Base-by-base conservation (phyloP, 2,113 vertebrate species). In the Otocyon megalotis region DNA sequence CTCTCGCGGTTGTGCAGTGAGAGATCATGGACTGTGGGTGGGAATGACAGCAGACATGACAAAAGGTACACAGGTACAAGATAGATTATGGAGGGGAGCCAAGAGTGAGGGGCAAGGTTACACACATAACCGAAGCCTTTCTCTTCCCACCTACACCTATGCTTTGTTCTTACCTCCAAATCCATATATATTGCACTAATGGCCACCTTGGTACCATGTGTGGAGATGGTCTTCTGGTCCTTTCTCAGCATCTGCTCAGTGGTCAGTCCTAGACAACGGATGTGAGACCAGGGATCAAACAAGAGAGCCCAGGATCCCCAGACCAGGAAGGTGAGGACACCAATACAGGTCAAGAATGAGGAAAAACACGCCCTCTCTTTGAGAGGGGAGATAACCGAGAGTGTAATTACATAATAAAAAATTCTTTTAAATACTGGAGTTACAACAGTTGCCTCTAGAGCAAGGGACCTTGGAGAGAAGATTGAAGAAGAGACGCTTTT, bases 231-330 rank as follows among this genome's bases (percentile, higher is more conserved):
- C 93, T 99, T 99, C 98, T 99, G 99, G 98, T 99, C 99, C 94
- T 99, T 99, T 86, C 99, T 95, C 97, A 99, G 97, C 99, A 99
- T 99, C 98, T 99, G 99, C 80, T 99, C 99, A 0, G 99, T 99
- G 0, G 98, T 99, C 97, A 99, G 98, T 89, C 99, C 99, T 99
- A 98, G 3, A 54, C 76, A 65, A 69, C 3, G 43, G 53, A 88
- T 1, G 1, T 84, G 69, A 98, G 77, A 84, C 8, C 13, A 80
- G 37, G 1, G 10, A 32, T 96, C 60, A 93, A 19, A 37, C 2
- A 35, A 60, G n/a, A 69, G 10, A 93, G 43, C 17, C 13, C 8
- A 37, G 5, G 22, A n/a, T 14, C 79, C 92, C 10, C 43, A 50
- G 16, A n/a, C 17, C 1, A 62, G 56, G 32, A 80, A 58, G 24